Evolutionary conservation across 2,797 vertebrate species (phyloP), one percentile per base, ranked within the genome.

Genomic region (Tragopan temminckii): DNA sequence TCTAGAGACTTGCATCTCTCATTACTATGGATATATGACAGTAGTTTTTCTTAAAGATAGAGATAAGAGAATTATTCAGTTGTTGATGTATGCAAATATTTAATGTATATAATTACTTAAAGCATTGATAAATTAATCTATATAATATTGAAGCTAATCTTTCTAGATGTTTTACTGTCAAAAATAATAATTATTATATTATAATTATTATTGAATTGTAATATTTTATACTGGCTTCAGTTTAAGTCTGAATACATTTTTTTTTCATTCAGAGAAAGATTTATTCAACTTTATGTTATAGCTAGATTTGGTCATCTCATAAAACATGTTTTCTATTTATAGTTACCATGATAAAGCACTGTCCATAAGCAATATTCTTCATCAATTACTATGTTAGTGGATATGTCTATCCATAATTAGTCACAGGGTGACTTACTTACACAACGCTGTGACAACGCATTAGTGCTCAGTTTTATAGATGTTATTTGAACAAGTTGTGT

Each of bases 221-320:
- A 57, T 7, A 77, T n/a, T 38, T 46, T 0, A 38, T 82, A 45
- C 1, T 11, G 5, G 62, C 8, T 45, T 76, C 76, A n/a, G 3
- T 50, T 69, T 50, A 61, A 33, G 52, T 72, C 35, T 83, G 61
- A 31, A 52, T 77, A 11, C 71, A 52, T 52, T 9, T 48, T 13
- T 58, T 9, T 59, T 29, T 61, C 18, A 88, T 74, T 53, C 61
- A 16, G 5, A 89, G 50, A 1, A 42, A 64, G 19, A 61, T 82
- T 74, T 68, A 48, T 74, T 64, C 64, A 63, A 36, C 45, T 77
- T 3, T 61, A 36, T 48, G 5, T 74, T 74, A 70, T 6, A 82
- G 87, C 71, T 23, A 74, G 40, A 75, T 64, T 89, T 21, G 82
- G 70, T 70, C 31, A 77, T 25, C 40, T 91, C 24, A 74, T 80